Percentiles rank a stretch among this genome's conserved stretches.
These are phyloP conservation scores for Heliconius ethilla DNA, from an alignment of 2,888 invertebrate species.

Conservation along the genomic window DNA sequence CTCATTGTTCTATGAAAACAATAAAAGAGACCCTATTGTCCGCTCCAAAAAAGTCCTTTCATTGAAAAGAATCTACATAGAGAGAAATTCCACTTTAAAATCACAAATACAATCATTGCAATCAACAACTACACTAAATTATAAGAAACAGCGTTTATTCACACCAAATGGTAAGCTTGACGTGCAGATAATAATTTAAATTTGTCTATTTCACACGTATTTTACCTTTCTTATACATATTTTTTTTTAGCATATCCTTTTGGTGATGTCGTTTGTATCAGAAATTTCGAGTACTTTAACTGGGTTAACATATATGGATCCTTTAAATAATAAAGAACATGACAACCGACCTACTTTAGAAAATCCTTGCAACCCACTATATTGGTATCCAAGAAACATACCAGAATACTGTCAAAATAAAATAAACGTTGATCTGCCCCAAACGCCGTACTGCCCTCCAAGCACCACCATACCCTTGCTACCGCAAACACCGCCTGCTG, in stretches of 20 bases:
- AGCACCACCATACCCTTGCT: background rate
- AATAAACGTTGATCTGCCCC: constrained; percentile 22
- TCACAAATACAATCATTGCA: constrained; percentile 42
- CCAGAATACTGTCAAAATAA: constrained; percentile 52
- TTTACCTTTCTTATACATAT: background rate
- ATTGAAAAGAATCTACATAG: constrained; percentile 43
- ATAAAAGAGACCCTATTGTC: constrained; percentile 46
- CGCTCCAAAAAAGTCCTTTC: constrained; percentile 43
- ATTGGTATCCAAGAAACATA: constrained; percentile 63
- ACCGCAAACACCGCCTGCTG: constrained; percentile 45
- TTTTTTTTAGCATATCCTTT: background rate
- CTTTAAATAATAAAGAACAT: constrained; percentile 41
- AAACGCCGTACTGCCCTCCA: background rate
- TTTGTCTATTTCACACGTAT: background rate
- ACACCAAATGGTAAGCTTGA: constrained; percentile 24
- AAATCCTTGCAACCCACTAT: constrained; percentile 68
- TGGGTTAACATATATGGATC: constrained; percentile 58
- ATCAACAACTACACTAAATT: constrained; percentile 35
- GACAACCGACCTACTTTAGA: constrained; percentile 40
- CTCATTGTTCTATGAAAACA: constrained; percentile 48
- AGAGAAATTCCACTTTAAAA: constrained; percentile 43
- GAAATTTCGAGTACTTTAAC: constrained; percentile 52
- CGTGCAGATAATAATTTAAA: background rate
- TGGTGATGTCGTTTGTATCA: background rate
- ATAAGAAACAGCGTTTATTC: constrained; percentile 26